Base-by-base conservation (phyloP, 2,797 vertebrate genomes). In the Mycteria americana region DNA sequence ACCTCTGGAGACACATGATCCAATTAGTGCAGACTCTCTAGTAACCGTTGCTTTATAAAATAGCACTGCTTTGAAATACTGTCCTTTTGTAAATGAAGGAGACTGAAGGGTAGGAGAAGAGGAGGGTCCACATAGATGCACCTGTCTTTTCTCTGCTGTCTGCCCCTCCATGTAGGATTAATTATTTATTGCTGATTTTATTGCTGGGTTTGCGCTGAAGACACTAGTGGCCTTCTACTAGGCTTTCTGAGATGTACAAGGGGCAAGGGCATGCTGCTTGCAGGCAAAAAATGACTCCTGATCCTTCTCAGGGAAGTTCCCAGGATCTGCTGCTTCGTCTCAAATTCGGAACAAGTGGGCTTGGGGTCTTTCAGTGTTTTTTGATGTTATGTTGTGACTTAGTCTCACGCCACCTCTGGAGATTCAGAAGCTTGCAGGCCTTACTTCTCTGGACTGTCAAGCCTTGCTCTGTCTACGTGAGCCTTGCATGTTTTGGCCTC, bases 111-210 rank as follows among this genome's bases (percentile, higher is more conserved):
- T 31, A 68, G 18, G 33, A 77, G 23, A 33, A 68, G 62, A 62
- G 21, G n/a, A 86, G 39, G 39, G 45, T 24, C 62, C 28, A 6
- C 0, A 0, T 3, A 70, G 43, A n/a, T 46, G 4, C 0, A 1
- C 9, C n/a, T 74, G 7, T 51, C 21, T 62, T 81, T 63, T 35
- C 13, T 64, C 48, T 75, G 43, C 33, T 63, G 9, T 50, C 43
- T 92, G 13, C 22, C 18, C 11, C n/a, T 73, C 45, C 7, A 4
- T 23, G 37, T 48, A 57, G 45, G 19, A 48, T 83, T 70, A 53
- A 53, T 84, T 82, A 48, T 57, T 93, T 83, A 51, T 80, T 82
- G 27, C 21, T 76, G 37, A 12, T 50, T 51, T 75, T 73, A 33
- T 64, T 85, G 15, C 39, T 85, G 18, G 4, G 1, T 62, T 90